Evolutionary conservation across 92 coral and sea anemone species (phyloP).

Genomic region (Epizoanthus rinbou): DNA sequence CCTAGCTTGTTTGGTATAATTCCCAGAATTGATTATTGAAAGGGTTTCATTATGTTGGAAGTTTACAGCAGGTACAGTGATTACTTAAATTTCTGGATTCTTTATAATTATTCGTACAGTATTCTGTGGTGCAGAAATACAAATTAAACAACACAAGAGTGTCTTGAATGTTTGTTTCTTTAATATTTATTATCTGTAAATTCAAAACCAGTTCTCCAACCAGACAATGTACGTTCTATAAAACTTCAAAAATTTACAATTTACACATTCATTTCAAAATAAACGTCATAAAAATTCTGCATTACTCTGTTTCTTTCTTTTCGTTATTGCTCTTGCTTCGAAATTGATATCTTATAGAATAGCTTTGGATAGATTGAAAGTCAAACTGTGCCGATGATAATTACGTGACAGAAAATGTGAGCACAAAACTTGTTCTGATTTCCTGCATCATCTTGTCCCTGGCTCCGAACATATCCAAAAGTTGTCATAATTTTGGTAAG

Average conservation of each 20-base stretch:
- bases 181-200: constrained; percentile 35
- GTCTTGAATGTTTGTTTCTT: constrained; percentile 9
- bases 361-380: background rate
- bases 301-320: constrained; percentile 7
- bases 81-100: no score
- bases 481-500: no score
- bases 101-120: no score
- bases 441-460: background rate
- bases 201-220: constrained; percentile 39
- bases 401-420: no score
- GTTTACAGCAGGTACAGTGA: no score
- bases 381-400: background rate
- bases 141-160: background rate
- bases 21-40: no score
- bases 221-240: constrained; percentile 33
- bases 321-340: background rate
- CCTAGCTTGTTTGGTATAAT: no score
- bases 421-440: background rate
- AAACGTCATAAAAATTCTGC: constrained; percentile 38
- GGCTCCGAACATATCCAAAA: no score
- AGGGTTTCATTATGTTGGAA: no score
- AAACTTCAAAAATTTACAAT: constrained; percentile 40
- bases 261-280: constrained; percentile 43
- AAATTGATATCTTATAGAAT: constrained; percentile 15
- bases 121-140: background rate